phyloP scores from a whole-genome alignment of 2,888 invertebrate species.

The Callimorpha dominula region DNA sequence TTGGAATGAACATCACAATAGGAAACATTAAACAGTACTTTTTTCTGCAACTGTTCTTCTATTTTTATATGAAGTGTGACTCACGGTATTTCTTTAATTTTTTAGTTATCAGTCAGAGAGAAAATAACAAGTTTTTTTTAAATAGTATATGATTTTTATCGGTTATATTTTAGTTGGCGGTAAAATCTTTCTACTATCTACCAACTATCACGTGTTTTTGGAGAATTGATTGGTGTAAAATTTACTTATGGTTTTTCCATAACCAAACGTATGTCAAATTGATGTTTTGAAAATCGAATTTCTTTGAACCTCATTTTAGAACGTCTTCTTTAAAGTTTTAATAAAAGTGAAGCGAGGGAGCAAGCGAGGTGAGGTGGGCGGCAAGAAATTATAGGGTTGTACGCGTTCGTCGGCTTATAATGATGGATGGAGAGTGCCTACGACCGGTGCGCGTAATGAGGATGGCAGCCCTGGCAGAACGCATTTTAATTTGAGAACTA shows the following conservation, averaged over 20 bases:
- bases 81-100: too few relatives aligned
- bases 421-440: slow-evolving; percentile 77
- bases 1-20: too few relatives aligned
- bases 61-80: too few relatives aligned
- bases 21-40: too few relatives aligned
- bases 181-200: too few relatives aligned
- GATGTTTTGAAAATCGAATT: slow-evolving; percentile 66
- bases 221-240: slow-evolving; percentile 5
- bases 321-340: slow-evolving; percentile 80
- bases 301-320: slow-evolving; percentile 74
- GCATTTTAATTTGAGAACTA: slow-evolving; percentile 58
- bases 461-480: slow-evolving; percentile 72
- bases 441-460: slow-evolving; percentile 71
- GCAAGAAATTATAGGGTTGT: slow-evolving; percentile 82
- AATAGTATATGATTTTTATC: too few relatives aligned
- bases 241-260: slow-evolving; percentile 32
- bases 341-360: slow-evolving; percentile 63
- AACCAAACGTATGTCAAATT: slow-evolving; percentile 46
- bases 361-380: slow-evolving; percentile 51
- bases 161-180: too few relatives aligned
- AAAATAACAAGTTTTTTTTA: too few relatives aligned
- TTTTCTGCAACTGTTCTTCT: too few relatives aligned
- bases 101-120: too few relatives aligned
- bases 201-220: too few relatives aligned
- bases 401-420: slow-evolving; percentile 72